These are phyloP conservation scores for Eudemis profundana DNA, from an alignment of 2,888 invertebrate species.

Conservation along the genomic window DNA sequence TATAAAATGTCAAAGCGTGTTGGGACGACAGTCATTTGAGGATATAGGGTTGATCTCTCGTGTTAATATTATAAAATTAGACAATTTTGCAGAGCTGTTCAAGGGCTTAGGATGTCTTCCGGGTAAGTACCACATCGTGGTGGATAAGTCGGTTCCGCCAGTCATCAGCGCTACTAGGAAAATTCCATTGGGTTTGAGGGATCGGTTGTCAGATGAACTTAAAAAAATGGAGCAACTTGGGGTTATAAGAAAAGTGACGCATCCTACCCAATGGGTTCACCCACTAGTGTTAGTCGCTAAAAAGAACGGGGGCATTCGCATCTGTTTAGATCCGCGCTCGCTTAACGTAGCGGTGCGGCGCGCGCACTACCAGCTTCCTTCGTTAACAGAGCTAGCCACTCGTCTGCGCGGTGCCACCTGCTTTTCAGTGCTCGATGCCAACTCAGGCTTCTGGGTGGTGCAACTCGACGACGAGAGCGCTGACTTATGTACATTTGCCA, in stretches of 20 bases:
- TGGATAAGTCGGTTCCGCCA: conserved; percentile 18
- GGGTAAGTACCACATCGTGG: conserved; percentile 17
- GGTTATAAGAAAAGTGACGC: conserved; percentile 2
- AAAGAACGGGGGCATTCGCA: conserved; percentile 27
- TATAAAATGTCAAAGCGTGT: conserved; percentile 12
- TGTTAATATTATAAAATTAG: not conserved
- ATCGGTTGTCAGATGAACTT: conserved; percentile 7
- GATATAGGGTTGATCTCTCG: conserved; percentile 10
- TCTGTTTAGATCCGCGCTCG: conserved; percentile 35
- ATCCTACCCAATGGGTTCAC: conserved; percentile 27
- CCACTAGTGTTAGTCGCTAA: conserved; percentile 18
- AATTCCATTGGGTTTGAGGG: conserved; percentile 14
- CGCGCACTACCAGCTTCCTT: too few species aligned
- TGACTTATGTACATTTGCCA: conserved; percentile 32
- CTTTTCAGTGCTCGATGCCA: too few species aligned
- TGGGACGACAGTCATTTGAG: conserved; percentile 23
- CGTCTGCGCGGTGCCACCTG: conserved; percentile 31
- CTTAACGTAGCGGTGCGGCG: conserved; percentile 18
- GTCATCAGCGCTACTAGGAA: conserved; percentile 19
- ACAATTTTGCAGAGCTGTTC: conserved; percentile 1
- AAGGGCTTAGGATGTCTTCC: conserved; percentile 18
- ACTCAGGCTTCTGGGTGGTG: too few species aligned
- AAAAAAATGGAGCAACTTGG: conserved; percentile 25
- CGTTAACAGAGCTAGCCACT: conserved; percentile 19
- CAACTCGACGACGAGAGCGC: conserved; percentile 42